Evolutionary conservation across 2,113 vertebrate species (phyloP).

Genomic region (Callipepla californica): DNA sequence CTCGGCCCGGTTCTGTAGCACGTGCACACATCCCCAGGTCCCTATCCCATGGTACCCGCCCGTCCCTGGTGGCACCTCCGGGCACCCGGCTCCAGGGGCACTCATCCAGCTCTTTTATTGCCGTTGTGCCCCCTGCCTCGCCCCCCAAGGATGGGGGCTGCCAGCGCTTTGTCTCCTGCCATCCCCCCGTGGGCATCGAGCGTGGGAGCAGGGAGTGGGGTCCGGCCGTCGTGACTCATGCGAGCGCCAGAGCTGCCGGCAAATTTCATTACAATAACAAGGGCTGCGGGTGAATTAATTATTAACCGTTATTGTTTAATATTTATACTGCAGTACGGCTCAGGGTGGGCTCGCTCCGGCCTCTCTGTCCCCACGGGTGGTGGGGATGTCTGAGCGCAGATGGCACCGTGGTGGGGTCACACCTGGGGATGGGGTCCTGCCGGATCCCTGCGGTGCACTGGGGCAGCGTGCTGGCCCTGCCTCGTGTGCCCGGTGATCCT

Average conservation of each 20-base stretch:
- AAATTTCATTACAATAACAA: conserved; percentile 63
- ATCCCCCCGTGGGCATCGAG: neutral
- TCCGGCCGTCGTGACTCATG: neutral
- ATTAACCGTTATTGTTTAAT: conserved; percentile 68
- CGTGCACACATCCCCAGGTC: neutral
- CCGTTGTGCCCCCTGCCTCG: neutral
- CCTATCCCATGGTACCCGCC: too few species aligned
- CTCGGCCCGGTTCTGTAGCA: neutral
- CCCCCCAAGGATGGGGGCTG: rapidly evolving
- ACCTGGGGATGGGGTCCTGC: neutral
- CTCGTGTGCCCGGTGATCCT: neutral
- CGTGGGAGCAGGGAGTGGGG: neutral
- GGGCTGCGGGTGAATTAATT: conserved; percentile 58
- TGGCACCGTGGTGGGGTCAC: neutral
- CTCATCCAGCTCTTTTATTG: rapidly evolving
- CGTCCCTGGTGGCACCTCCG: neutral
- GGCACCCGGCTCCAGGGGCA: neutral
- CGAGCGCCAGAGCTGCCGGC: neutral
- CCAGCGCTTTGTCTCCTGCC: neutral
- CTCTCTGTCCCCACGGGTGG: neutral
- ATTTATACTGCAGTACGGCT: conserved; percentile 51
- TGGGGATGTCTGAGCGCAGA: rapidly evolving
- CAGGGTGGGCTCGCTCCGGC: neutral
- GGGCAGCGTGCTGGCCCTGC: neutral
- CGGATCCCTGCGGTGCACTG: neutral